These are phyloP conservation scores for Diarsia rubi DNA, from an alignment of 2,888 invertebrate species.

Conservation along the genomic window DNA sequence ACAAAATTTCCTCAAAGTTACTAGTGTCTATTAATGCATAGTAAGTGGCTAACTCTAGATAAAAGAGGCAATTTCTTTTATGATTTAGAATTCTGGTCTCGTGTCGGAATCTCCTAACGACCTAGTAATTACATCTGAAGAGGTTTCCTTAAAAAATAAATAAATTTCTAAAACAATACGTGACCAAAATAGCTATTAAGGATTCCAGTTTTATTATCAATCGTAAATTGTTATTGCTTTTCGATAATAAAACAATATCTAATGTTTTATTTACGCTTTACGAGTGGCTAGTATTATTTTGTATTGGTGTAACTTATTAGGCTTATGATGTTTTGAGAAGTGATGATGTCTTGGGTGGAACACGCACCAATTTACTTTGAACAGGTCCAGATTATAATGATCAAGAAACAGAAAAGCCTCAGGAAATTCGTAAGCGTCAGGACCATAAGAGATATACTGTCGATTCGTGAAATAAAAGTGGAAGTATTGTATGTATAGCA, in stretches of 20 bases:
- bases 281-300: not conserved
- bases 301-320: not conserved
- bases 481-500: not conserved
- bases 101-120: slow-evolving; percentile 73
- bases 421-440: not conserved
- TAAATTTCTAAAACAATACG: slow-evolving; percentile 74
- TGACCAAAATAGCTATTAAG: slow-evolving; percentile 67
- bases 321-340: not conserved
- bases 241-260: slow-evolving; percentile 50
- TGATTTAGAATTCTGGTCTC: slow-evolving; percentile 69
- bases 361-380: not conserved
- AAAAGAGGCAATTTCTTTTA: slow-evolving; percentile 36
- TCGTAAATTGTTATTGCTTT: slow-evolving; percentile 66
- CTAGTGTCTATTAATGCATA: slow-evolving; percentile 31
- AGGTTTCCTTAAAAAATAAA: slow-evolving; percentile 72
- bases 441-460: too few species aligned
- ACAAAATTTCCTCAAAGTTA: not conserved
- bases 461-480: not conserved
- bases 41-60: slow-evolving; percentile 41
- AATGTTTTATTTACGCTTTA: slow-evolving; percentile 21
- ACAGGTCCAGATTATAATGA: not conserved
- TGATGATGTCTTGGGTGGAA: not conserved
- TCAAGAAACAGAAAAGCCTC: not conserved
- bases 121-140: slow-evolving; percentile 73
- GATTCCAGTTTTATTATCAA: slow-evolving; percentile 58